These are phyloP conservation scores for Rhinophrynus dorsalis DNA, from an alignment of 2,797 vertebrate genomes.

Conservation along the genomic window DNA sequence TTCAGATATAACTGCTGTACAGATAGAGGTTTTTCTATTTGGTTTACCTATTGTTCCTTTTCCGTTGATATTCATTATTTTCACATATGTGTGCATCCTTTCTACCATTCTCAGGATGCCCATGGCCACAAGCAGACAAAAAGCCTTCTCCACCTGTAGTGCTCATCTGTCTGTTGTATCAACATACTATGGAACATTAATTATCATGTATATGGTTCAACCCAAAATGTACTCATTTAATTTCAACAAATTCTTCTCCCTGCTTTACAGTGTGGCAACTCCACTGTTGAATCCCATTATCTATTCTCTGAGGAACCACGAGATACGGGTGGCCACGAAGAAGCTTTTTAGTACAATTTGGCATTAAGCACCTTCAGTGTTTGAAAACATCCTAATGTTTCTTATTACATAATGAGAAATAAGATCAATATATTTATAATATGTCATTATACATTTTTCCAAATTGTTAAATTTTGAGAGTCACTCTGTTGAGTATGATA, in stretches of 20 bases:
- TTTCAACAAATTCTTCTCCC: not conserved
- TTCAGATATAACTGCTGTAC: conserved; percentile 23
- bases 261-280: not conserved
- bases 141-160: no score
- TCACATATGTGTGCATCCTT: no score
- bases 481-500: no score
- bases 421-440: no score
- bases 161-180: no score
- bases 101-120: no score
- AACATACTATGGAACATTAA: not conserved
- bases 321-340: not conserved
- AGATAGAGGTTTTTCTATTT: conserved; percentile 15
- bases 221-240: not conserved
- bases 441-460: no score
- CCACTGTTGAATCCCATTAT: not conserved
- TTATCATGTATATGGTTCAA: not conserved
- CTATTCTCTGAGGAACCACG: not conserved
- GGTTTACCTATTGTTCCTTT: conserved; percentile 25
- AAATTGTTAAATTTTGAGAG: no score
- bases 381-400: no score
- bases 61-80: conserved; percentile 45
- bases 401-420: no score
- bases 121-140: no score
- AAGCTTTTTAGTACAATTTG: not conserved
- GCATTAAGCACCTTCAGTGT: no score